Evolutionary conservation across 92 coral and sea anemone genomes (phyloP).

Genomic region (Phenganax marumi): DNA sequence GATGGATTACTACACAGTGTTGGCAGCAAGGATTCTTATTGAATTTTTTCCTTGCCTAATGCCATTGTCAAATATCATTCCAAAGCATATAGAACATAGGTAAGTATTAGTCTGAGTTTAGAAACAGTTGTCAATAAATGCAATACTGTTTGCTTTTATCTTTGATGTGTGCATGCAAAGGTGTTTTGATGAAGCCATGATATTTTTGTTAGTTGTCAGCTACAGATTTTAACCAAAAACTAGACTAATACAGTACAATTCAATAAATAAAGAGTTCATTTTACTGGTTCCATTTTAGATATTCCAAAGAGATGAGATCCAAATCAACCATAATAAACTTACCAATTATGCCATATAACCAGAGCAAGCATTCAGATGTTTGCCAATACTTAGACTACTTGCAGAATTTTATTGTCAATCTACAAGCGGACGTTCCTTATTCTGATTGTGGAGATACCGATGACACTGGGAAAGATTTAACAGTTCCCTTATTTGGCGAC

Average conservation of each 20-base stretch:
- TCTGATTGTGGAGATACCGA: constrained; percentile 39
- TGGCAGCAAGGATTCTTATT: too few species aligned
- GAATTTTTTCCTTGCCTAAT: constrained; percentile 46
- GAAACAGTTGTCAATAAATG: too few species aligned
- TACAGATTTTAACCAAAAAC: too few species aligned
- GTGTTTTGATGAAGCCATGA: too few species aligned
- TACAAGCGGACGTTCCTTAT: too few species aligned
- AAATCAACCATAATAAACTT: constrained; percentile 60
- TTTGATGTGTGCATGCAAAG: too few species aligned
- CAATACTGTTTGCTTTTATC: too few species aligned
- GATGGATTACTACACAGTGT: too few species aligned
- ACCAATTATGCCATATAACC: constrained; percentile 63
- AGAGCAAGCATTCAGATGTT: constrained; percentile 64
- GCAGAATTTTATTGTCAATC: constrained; percentile 45
- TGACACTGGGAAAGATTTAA: constrained; percentile 40
- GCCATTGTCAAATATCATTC: constrained; percentile 21
- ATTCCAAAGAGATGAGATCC: constrained; percentile 52
- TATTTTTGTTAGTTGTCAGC: too few species aligned
- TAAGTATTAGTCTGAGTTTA: too few species aligned
- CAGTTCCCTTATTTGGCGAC: constrained; percentile 61
- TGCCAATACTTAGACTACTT: constrained; percentile 60
- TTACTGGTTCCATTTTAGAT: constrained; percentile 40
- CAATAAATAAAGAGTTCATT: too few species aligned
- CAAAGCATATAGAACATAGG: constrained; percentile 53
- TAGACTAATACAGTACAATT: too few species aligned